Conservation (phyloP, 2,888 invertebrate species). For the Acrocera orbiculus region DNA sequence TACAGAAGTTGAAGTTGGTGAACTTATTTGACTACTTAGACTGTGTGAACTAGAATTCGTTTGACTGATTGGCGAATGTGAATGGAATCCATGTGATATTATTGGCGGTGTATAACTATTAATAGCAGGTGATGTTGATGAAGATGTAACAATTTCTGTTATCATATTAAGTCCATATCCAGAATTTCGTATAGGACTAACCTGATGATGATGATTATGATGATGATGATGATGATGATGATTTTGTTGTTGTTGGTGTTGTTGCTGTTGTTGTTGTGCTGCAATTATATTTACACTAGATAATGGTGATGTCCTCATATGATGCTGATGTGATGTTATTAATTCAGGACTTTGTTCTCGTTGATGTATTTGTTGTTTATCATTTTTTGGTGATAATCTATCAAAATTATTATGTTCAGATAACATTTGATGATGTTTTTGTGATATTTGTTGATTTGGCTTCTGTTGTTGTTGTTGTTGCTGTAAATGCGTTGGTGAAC, state of each 20-base stretch:
- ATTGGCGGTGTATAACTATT: slow-evolving; percentile 13
- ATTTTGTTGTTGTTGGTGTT: slow-evolving; percentile 11
- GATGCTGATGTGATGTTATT: slow-evolving; percentile 6
- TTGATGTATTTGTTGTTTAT: slow-evolving; percentile 9
- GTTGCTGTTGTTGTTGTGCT: slow-evolving; percentile 16
- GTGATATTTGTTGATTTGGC: slow-evolving; percentile 30
- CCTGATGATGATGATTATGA: slow-evolving; percentile 8
- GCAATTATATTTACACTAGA: not conserved
- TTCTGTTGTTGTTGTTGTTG: slow-evolving; percentile 26
- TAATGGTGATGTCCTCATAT: slow-evolving; percentile 3
- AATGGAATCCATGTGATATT: slow-evolving; percentile 18
- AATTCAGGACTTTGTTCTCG: slow-evolving; percentile 17
- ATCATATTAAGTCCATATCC: not conserved
- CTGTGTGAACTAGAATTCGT: slow-evolving; percentile 22
- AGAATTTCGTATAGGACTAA: too few species aligned
- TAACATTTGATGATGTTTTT: slow-evolving; percentile 20
- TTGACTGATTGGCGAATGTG: slow-evolving; percentile 18
- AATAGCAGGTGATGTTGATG: slow-evolving; percentile 1
- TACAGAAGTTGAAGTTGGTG: slow-evolving; percentile 25
- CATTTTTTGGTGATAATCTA: slow-evolving; percentile 13
- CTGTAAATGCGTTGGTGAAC: slow-evolving; percentile 23
- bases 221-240: slow-evolving; percentile 9
- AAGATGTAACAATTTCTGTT: not conserved
- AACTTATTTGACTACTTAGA: slow-evolving; percentile 18
- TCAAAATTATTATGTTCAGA: slow-evolving; percentile 13